Evolutionary conservation across 1,140 invertebrate genomes (phyloP).

Genomic region (Drosophila miranda): DNA sequence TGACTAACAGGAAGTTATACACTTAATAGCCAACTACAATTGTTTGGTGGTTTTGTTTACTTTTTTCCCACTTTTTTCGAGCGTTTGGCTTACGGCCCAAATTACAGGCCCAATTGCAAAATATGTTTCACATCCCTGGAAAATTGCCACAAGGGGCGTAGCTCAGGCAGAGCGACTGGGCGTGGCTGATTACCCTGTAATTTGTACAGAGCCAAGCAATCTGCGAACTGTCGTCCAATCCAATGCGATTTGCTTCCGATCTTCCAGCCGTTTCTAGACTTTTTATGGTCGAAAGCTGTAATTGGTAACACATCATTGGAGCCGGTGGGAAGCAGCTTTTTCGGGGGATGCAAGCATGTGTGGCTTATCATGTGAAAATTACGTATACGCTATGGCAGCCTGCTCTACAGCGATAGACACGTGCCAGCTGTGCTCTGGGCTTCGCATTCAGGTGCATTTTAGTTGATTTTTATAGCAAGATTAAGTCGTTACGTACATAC

Average conservation of each 20-base stretch:
- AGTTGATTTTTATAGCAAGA: slow-evolving; percentile 5
- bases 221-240: slow-evolving; percentile 28
- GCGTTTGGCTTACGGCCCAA: slow-evolving; percentile 17
- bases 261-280: slow-evolving; percentile 6
- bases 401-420: not conserved
- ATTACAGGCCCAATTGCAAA: slow-evolving; percentile 52
- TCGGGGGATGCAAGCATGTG: not conserved
- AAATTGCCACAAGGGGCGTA: slow-evolving; percentile 43
- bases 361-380: slow-evolving; percentile 12
- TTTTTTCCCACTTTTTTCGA: slow-evolving; percentile 26
- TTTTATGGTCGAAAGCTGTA: slow-evolving; percentile 13
- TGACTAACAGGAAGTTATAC: slow-evolving; percentile 38
- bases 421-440: slow-evolving; percentile 10
- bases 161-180: slow-evolving; percentile 10
- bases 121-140: slow-evolving; percentile 48
- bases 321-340: too few species aligned
- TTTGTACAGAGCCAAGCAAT: slow-evolving; percentile 3
- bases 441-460: slow-evolving; percentile 7
- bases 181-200: slow-evolving; percentile 22
- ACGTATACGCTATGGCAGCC: slow-evolving; percentile 17
- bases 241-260: slow-evolving; percentile 23
- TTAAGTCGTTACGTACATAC: not conserved
- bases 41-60: not conserved
- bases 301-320: not conserved
- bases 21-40: slow-evolving; percentile 45